These are phyloP conservation scores for Achroia grisella DNA, from an alignment of 1,140 invertebrate genomes.

Conservation along the genomic window DNA sequence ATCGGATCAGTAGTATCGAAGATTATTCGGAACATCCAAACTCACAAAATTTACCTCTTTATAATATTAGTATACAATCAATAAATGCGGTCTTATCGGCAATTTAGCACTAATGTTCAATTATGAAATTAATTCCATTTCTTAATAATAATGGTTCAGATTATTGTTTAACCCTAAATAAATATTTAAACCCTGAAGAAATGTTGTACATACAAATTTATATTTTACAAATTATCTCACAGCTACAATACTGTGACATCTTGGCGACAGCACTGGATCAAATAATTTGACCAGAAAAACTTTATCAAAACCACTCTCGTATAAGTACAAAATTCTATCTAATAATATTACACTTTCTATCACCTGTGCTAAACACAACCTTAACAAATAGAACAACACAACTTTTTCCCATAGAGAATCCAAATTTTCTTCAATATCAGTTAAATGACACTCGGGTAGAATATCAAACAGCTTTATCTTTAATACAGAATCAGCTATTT, in stretches of 20 bases:
- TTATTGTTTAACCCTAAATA: too few relatives aligned
- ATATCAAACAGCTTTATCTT: constrained; percentile 58
- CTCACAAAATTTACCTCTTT: too few relatives aligned
- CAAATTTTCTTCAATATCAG: constrained; percentile 64
- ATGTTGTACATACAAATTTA: too few relatives aligned
- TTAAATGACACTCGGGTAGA: constrained; percentile 68
- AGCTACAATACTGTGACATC: constrained; percentile 83
- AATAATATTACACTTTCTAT: constrained; percentile 89
- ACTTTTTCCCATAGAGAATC: constrained; percentile 76
- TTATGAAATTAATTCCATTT: too few relatives aligned
- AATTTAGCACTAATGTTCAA: too few relatives aligned
- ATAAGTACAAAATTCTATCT: constrained; percentile 87
- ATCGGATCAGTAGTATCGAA: too few relatives aligned
- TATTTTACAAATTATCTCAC: constrained; percentile 24
- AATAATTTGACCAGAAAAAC: constrained; percentile 83
- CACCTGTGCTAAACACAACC: constrained; percentile 86
- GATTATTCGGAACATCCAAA: too few relatives aligned
- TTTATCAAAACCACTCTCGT: constrained; percentile 78
- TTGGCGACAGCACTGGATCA: constrained; percentile 83
- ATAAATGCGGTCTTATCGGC: too few relatives aligned
- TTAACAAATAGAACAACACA: constrained; percentile 86
- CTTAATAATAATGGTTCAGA: too few relatives aligned
- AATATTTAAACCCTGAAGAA: too few relatives aligned
- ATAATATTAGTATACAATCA: too few relatives aligned
- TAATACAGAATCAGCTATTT: constrained; percentile 76